phyloP scores from a whole-genome alignment of 2,797 vertebrate species.

The Neostethus bicornis region DNA sequence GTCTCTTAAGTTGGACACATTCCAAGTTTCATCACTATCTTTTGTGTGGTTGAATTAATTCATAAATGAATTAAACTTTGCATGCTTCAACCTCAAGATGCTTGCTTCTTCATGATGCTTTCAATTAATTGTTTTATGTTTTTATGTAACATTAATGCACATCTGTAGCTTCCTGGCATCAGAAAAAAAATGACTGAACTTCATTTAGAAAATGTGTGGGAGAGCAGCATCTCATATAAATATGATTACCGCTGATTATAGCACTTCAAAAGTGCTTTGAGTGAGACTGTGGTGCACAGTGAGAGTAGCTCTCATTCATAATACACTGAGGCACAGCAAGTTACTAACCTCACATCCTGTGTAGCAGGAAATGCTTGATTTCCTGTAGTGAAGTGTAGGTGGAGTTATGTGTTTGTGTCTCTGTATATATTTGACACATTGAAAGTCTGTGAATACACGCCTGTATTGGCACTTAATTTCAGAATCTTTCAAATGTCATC shows the following conservation, averaged over 20 bases:
- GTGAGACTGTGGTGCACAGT: conserved; percentile 58
- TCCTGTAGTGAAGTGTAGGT: conserved; percentile 69
- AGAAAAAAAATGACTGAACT: conserved; percentile 16
- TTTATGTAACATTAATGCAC: neutral
- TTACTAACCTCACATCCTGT: conserved; percentile 75
- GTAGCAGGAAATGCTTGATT: conserved; percentile 72
- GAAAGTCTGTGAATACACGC: conserved; percentile 12
- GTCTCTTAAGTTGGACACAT: too few species aligned
- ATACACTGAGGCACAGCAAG: conserved; percentile 54
- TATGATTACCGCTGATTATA: conserved; percentile 39
- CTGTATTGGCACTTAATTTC: conserved; percentile 14
- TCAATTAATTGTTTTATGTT: conserved; percentile 1
- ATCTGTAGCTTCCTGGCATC: neutral
- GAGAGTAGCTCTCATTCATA: conserved; percentile 74
- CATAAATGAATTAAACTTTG: neutral
- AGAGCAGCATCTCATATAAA: conserved; percentile 33
- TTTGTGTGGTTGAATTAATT: too few species aligned
- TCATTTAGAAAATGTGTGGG: conserved; percentile 36
- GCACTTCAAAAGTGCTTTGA: conserved; percentile 56
- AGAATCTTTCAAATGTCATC: neutral
- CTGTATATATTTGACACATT: conserved; percentile 24
- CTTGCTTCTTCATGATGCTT: conserved; percentile 7
- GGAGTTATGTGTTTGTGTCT: conserved; percentile 43
- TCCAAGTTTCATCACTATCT: too few species aligned
- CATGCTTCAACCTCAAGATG: neutral